Percentiles rank a stretch among this genome's conserved stretches.
Conservation (phyloP, 2,113 vertebrate species). For the Lepus timidus region DNA sequence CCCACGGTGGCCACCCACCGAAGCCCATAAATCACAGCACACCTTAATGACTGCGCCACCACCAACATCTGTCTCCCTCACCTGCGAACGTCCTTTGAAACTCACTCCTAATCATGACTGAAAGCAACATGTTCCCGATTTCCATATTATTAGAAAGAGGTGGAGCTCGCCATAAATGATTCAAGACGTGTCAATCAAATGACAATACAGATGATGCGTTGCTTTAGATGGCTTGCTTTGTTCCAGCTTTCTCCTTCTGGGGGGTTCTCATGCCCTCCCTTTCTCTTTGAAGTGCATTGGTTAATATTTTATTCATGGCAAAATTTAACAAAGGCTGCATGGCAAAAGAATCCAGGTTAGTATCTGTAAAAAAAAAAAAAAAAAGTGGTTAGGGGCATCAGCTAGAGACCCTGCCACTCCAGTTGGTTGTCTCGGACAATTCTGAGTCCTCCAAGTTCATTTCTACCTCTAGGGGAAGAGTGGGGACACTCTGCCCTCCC, state of each 20-base stretch:
- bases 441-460: neutral
- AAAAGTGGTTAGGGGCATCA: neutral
- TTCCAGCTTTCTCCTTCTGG: conserved; percentile 5
- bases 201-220: conserved; percentile 47
- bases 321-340: conserved; percentile 65
- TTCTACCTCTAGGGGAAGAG: neutral
- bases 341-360: conserved; percentile 22
- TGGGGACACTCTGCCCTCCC: neutral
- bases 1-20: rapidly evolving
- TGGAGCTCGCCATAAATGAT: conserved; percentile 72
- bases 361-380: neutral
- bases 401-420: neutral
- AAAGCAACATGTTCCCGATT: conserved; percentile 68
- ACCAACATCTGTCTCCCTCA: conserved; percentile 12
- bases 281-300: conserved; percentile 68
- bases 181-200: conserved; percentile 71
- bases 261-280: conserved; percentile 9
- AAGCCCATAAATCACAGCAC: neutral
- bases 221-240: conserved; percentile 62
- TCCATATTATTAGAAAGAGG: conserved; percentile 78
- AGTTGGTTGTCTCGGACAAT: neutral
- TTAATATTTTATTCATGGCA: conserved; percentile 78
- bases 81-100: conserved; percentile 1
- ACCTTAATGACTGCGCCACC: neutral
- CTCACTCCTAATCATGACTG: conserved; percentile 46